Percentiles rank a stretch among this genome's conserved stretches.
Evolutionary conservation across 2,113 vertebrate genomes (phyloP).

Genomic region (Oryzias woworae): DNA sequence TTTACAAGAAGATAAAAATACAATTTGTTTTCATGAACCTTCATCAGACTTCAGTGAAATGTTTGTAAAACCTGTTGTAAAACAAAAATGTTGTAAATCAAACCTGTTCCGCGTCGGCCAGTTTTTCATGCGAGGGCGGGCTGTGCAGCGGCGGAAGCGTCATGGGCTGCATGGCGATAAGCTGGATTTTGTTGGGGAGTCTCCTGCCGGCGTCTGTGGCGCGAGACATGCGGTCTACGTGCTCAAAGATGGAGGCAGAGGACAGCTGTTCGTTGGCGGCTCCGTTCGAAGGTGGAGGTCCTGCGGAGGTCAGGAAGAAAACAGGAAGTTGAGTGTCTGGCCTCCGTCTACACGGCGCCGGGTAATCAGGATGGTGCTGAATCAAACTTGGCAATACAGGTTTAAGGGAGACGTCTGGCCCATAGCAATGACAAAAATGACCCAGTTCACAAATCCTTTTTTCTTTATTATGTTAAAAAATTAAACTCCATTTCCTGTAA

Average conservation of each 20-base stretch:
- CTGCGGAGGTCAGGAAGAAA: slow-evolving; percentile 63
- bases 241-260: slow-evolving; percentile 93
- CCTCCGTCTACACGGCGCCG: background rate
- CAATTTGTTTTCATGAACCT: no score
- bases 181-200: slow-evolving; percentile 91
- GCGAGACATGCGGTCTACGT: slow-evolving; percentile 90
- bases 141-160: slow-evolving; percentile 82
- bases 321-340: background rate
- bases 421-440: background rate
- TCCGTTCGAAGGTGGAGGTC: slow-evolving; percentile 78
- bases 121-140: slow-evolving; percentile 74
- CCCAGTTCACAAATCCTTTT: background rate
- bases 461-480: slow-evolving; percentile 8
- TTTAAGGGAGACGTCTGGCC: background rate
- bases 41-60: no score
- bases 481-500: slow-evolving; percentile 32
- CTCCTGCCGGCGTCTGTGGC: slow-evolving; percentile 83
- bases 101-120: slow-evolving; percentile 87
- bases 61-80: background rate
- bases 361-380: background rate
- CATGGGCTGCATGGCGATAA: slow-evolving; percentile 98
- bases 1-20: no score
- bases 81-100: background rate
- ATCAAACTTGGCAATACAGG: background rate
- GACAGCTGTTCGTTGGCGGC: slow-evolving; percentile 83